phyloP scores from a whole-genome alignment of 2,888 invertebrate species.

The Apoderus coryli region DNA sequence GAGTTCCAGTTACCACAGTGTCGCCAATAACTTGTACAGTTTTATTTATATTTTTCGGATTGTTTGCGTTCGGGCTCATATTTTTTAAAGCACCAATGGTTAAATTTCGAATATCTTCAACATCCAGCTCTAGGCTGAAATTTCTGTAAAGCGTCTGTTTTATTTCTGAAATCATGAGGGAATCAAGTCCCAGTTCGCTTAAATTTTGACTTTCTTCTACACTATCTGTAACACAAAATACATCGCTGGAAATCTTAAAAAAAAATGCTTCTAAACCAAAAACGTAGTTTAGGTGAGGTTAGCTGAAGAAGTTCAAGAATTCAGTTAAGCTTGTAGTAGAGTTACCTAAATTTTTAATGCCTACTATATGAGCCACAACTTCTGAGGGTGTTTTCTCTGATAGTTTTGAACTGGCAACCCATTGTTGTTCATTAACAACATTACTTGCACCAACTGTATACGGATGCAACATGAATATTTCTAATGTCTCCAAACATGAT shows the following conservation, averaged over 20 bases:
- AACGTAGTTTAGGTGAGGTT: too few relatives aligned
- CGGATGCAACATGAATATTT: conserved; percentile 17
- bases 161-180: conserved; percentile 20
- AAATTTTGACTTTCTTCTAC: conserved; percentile 16
- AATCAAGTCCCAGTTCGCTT: conserved; percentile 19
- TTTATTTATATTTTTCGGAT: too few relatives aligned
- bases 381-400: conserved; percentile 15
- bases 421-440: conserved; percentile 12
- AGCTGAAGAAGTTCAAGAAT: too few relatives aligned
- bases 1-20: too few relatives aligned
- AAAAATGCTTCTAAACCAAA: too few relatives aligned
- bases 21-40: too few relatives aligned
- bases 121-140: conserved; percentile 15
- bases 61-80: too few relatives aligned
- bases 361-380: conserved; percentile 18
- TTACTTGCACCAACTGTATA: conserved; percentile 15
- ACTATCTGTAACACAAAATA: conserved; percentile 11
- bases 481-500: conserved; percentile 17
- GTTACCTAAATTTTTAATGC: conserved; percentile 19
- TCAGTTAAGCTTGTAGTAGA: too few relatives aligned
- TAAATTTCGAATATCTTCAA: conserved; percentile 16
- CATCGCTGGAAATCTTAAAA: not conserved
- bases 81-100: too few relatives aligned
- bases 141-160: conserved; percentile 20
- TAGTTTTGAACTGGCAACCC: not conserved